These are phyloP conservation scores for Venustaconcha ellipsiformis DNA, from an alignment of 1,140 invertebrate genomes.

Conservation along the genomic window DNA sequence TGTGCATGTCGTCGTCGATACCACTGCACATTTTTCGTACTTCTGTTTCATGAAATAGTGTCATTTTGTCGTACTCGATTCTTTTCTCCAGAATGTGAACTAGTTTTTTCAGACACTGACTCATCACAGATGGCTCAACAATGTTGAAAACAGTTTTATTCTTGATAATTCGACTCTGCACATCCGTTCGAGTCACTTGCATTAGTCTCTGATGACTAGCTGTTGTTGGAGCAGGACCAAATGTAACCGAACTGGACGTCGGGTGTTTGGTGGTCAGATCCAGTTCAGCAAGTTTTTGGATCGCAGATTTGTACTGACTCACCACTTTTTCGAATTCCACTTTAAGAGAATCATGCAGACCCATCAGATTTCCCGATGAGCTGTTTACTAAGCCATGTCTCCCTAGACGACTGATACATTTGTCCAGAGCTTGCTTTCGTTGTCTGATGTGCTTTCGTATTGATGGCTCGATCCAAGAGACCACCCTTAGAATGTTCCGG, in stretches of 20 bases:
- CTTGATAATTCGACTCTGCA: constrained; percentile 89
- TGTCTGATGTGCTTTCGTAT: constrained; percentile 75
- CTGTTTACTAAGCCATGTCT: constrained; percentile 86
- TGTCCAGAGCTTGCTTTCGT: constrained; percentile 80
- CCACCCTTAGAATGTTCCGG: constrained; percentile 74
- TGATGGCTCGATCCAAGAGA: constrained; percentile 73
- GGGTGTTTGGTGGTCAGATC: constrained; percentile 71
- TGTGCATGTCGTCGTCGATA: constrained; percentile 16
- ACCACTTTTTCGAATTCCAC: constrained; percentile 86
- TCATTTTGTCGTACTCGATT: constrained; percentile 80
- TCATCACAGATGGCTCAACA: constrained; percentile 77
- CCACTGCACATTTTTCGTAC: constrained; percentile 72
- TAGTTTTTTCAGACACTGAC: constrained; percentile 73
- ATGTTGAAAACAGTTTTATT: constrained; percentile 91
- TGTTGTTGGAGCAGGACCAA: constrained; percentile 84
- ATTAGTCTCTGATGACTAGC: constrained; percentile 91
- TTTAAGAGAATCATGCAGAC: constrained; percentile 78
- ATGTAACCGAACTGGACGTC: constrained; percentile 64
- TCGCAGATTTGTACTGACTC: constrained; percentile 87
- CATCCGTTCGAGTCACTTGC: constrained; percentile 79
- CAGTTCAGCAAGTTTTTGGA: constrained; percentile 88
- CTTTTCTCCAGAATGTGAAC: constrained; percentile 75
- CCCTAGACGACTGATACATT: constrained; percentile 85
- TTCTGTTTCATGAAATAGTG: constrained; percentile 79
- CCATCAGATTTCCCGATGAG: constrained; percentile 73